Percentiles rank a stretch among this genome's conserved stretches.
Evolutionary conservation across 1,140 invertebrate species (phyloP).

Genomic region (Idris sp.): DNA sequence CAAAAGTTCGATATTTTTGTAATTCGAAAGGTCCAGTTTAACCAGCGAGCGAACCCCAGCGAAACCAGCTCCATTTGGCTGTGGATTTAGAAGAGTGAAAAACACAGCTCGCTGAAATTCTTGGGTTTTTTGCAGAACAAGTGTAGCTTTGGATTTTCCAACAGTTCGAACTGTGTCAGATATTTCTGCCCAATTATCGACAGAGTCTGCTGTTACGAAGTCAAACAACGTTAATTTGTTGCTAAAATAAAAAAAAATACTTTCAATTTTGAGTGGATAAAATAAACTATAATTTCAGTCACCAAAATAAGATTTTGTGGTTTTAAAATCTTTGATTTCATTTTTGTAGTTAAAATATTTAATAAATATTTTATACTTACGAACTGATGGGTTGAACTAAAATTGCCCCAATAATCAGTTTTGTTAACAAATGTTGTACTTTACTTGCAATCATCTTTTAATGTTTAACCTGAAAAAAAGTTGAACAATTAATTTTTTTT

Average conservation of each 20-base stretch:
- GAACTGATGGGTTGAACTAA: slow-evolving; percentile 26
- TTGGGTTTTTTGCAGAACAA: slow-evolving; percentile 81
- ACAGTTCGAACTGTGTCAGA: slow-evolving; percentile 83
- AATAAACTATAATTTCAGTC: no score
- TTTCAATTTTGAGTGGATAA: no score
- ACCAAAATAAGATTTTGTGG: no score
- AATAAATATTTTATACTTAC: slow-evolving; percentile 5
- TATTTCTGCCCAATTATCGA: slow-evolving; percentile 80
- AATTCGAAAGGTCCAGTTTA: slow-evolving; percentile 77
- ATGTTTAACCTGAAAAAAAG: no score
- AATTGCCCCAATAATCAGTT: slow-evolving; percentile 17
- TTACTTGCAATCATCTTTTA: slow-evolving; percentile 2
- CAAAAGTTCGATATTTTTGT: slow-evolving; percentile 78
- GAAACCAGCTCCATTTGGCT: slow-evolving; percentile 85
- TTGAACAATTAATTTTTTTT: no score
- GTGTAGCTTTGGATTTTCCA: slow-evolving; percentile 83
- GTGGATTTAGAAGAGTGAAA: slow-evolving; percentile 84
- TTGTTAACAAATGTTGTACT: slow-evolving; percentile 11
- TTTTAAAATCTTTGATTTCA: no score
- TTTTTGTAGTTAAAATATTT: no score
- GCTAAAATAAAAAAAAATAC: slow-evolving; percentile 21
- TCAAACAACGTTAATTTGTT: slow-evolving; percentile 70
- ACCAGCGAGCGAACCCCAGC: slow-evolving; percentile 80
- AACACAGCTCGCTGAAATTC: slow-evolving; percentile 82
- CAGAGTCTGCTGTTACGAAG: slow-evolving; percentile 69